A percentile compares a stretch with the other conserved stretches of the same genome.
Evolutionary conservation across 1,140 invertebrate species (phyloP).

Genomic region (Cherax destructor): DNA sequence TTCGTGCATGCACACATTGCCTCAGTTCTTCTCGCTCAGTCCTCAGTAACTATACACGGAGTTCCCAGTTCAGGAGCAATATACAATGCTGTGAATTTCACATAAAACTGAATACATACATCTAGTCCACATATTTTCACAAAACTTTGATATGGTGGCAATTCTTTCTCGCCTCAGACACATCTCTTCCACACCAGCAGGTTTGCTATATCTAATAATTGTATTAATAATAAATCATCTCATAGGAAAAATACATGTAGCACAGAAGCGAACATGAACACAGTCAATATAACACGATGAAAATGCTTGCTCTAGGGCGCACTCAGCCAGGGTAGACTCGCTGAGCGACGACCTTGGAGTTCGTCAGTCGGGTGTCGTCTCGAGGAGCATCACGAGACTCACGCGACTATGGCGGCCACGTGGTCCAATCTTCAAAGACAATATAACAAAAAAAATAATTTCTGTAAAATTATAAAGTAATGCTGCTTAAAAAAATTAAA

Average conservation of each 20-base stretch:
- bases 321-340: slow-evolving; percentile 16
- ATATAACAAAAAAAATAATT: too few species aligned
- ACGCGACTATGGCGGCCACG: slow-evolving; percentile 46
- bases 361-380: slow-evolving; percentile 44
- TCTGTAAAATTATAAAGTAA: too few species aligned
- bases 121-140: slow-evolving; percentile 52
- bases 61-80: slow-evolving; percentile 29
- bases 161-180: slow-evolving; percentile 64
- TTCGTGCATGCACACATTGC: slow-evolving; percentile 27
- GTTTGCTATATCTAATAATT: slow-evolving; percentile 60
- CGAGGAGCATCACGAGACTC: slow-evolving; percentile 8
- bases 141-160: slow-evolving; percentile 65
- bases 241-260: slow-evolving; percentile 68
- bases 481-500: too few species aligned
- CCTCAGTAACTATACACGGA: slow-evolving; percentile 43
- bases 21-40: background rate
- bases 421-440: slow-evolving; percentile 54
- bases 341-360: slow-evolving; percentile 54
- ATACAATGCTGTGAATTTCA: slow-evolving; percentile 58
- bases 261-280: slow-evolving; percentile 69
- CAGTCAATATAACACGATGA: slow-evolving; percentile 66
- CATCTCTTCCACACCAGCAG: slow-evolving; percentile 56
- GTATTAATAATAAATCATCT: slow-evolving; percentile 65
- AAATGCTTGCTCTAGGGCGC: slow-evolving; percentile 56
- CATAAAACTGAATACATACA: slow-evolving; percentile 67